A percentile compares a stretch with the other conserved stretches of the same genome.
These are phyloP conservation scores for Drosophila asahinai DNA, from an alignment of 1,140 invertebrate species.

Conservation along the genomic window DNA sequence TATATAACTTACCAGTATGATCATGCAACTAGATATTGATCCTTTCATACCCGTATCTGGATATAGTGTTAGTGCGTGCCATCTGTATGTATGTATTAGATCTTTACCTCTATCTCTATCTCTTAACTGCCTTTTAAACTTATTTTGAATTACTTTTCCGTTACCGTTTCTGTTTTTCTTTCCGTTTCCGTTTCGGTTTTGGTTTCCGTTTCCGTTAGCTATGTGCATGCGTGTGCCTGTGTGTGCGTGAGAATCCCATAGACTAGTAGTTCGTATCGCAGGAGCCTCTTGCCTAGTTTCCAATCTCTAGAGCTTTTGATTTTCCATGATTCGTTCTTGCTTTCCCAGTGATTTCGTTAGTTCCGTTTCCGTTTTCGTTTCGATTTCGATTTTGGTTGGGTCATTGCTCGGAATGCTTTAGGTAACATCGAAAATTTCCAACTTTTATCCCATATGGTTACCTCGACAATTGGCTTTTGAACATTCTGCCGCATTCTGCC, in stretches of 20 bases:
- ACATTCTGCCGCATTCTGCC: constrained; percentile 20
- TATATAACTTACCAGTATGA: constrained; percentile 45
- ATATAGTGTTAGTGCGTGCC: constrained; percentile 63
- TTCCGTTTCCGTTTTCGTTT: constrained; percentile 28
- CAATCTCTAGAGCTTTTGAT: constrained; percentile 8
- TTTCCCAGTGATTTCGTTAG: constrained; percentile 13
- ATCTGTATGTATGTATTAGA: constrained; percentile 50
- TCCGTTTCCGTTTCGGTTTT: constrained; percentile 6
- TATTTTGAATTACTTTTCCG: background rate
- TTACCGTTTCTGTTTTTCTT: background rate
- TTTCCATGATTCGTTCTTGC: constrained; percentile 23
- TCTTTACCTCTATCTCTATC: constrained; percentile 20
- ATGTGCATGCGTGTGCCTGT: constrained; percentile 33
- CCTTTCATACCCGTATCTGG: constrained; percentile 44
- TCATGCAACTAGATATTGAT: constrained; percentile 58
- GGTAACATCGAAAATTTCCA: constrained; percentile 64
- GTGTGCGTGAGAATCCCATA: constrained; percentile 26
- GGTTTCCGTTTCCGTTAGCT: constrained; percentile 2
- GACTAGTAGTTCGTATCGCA: constrained; percentile 31
- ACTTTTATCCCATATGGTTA: constrained; percentile 27
- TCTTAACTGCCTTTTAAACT: constrained; percentile 7
- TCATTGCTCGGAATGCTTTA: constrained; percentile 84
- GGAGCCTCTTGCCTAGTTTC: constrained; percentile 47
- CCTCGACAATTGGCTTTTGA: constrained; percentile 39
- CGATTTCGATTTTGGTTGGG: constrained; percentile 58